These are phyloP conservation scores for Saturnia pavonia DNA, from an alignment of 2,888 invertebrate species.

Conservation along the genomic window DNA sequence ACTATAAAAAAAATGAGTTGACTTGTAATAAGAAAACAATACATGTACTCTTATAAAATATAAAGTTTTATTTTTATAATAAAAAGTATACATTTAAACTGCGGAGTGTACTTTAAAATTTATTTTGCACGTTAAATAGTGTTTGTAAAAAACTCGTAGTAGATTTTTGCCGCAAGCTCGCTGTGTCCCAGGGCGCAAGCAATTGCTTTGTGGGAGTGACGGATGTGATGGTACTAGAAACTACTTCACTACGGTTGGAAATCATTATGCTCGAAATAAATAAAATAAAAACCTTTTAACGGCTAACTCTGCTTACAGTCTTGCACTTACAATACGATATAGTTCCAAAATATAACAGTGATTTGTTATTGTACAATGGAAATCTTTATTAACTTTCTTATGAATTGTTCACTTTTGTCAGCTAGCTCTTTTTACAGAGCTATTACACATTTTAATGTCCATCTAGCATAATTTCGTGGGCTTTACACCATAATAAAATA, in stretches of 20 bases:
- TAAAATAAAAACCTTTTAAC: neutral
- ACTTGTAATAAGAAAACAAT: no score
- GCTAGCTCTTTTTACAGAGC: no score
- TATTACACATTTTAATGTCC: no score
- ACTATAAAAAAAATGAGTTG: no score
- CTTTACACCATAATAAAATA: no score
- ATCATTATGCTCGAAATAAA: neutral
- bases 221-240: constrained; percentile 30
- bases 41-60: no score
- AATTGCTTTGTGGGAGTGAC: constrained; percentile 30
- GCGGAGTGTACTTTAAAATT: neutral
- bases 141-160: neutral
- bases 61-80: neutral
- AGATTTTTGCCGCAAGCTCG: neutral
- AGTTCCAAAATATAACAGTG: no score
- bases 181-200: constrained; percentile 10
- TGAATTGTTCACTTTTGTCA: no score
- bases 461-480: no score
- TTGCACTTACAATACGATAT: neutral
- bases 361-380: no score
- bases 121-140: neutral
- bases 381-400: no score
- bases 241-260: neutral
- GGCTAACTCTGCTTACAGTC: neutral
- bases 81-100: neutral